Evolutionary conservation across 2,113 vertebrate species (phyloP).

Genomic region (Epinephelus moara): DNA sequence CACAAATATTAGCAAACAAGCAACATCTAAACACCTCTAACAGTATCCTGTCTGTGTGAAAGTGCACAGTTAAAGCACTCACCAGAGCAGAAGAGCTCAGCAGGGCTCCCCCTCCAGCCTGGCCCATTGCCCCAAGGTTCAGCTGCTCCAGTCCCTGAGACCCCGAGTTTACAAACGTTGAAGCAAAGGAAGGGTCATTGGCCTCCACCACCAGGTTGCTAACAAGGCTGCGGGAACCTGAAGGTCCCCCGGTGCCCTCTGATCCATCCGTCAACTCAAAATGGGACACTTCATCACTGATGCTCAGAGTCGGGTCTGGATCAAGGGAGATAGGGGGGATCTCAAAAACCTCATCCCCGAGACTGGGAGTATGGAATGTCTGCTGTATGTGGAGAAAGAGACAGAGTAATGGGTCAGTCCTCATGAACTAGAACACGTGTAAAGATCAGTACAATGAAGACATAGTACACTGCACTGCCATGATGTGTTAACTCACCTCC

Average conservation of each 20-base stretch:
- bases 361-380: slow-evolving; percentile 92
- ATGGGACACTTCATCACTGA: slow-evolving; percentile 89
- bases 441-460: background rate
- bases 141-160: slow-evolving; percentile 87
- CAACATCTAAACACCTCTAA: background rate
- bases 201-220: slow-evolving; percentile 88
- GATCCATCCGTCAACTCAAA: slow-evolving; percentile 88
- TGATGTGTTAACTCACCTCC: slow-evolving; percentile 62
- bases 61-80: slow-evolving; percentile 19
- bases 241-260: slow-evolving; percentile 69
- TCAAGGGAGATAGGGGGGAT: slow-evolving; percentile 94
- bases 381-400: slow-evolving; percentile 70
- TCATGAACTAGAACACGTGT: background rate
- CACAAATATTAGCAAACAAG: background rate
- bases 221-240: slow-evolving; percentile 81
- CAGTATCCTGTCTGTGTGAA: background rate
- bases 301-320: slow-evolving; percentile 88
- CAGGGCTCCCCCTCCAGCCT: slow-evolving; percentile 87
- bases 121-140: slow-evolving; percentile 87
- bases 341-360: slow-evolving; percentile 95
- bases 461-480: background rate
- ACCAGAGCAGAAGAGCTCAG: slow-evolving; percentile 79
- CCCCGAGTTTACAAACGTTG: slow-evolving; percentile 83
- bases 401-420: background rate
- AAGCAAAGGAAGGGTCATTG: slow-evolving; percentile 85